Conservation (phyloP, 2,113 vertebrate species). For the Tyto alba region DNA sequence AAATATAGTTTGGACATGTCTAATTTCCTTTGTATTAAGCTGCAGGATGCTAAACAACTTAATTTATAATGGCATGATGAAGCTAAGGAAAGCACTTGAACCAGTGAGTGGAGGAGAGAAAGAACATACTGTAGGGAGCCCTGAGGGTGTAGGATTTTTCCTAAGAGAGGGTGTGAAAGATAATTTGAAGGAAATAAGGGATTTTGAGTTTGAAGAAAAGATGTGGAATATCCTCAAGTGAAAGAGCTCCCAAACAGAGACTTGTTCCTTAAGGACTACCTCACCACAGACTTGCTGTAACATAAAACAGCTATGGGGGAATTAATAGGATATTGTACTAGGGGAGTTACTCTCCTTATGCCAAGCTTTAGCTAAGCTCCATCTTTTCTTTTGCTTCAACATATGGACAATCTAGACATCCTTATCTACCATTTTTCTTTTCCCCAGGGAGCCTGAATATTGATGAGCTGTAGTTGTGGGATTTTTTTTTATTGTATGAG, state of each 20-base stretch:
- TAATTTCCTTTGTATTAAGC: background rate
- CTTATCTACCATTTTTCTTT: background rate
- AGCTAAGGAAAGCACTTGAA: background rate
- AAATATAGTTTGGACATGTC: background rate
- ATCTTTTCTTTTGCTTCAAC: background rate
- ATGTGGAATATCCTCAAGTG: background rate
- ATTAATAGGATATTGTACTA: background rate
- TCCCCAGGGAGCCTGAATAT: background rate
- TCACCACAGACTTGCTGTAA: background rate
- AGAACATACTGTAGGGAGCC: background rate
- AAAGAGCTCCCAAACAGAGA: background rate
- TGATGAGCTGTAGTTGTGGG: background rate
- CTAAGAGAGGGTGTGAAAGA: background rate
- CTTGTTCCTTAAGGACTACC: background rate
- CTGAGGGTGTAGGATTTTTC: background rate
- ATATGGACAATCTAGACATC: background rate
- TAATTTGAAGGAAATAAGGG: background rate
- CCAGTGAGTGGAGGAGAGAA: background rate
- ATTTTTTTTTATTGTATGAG: rapidly evolving
- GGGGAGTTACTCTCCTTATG: background rate
- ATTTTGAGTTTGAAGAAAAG: background rate
- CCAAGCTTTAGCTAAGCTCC: background rate
- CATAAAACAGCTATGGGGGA: background rate
- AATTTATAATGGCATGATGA: background rate
- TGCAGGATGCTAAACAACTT: background rate